A percentile compares a stretch with the other conserved stretches of the same genome.
Evolutionary conservation across 2,113 vertebrate genomes (phyloP).

Genomic region (Pseudorectes ferrugineus): DNA sequence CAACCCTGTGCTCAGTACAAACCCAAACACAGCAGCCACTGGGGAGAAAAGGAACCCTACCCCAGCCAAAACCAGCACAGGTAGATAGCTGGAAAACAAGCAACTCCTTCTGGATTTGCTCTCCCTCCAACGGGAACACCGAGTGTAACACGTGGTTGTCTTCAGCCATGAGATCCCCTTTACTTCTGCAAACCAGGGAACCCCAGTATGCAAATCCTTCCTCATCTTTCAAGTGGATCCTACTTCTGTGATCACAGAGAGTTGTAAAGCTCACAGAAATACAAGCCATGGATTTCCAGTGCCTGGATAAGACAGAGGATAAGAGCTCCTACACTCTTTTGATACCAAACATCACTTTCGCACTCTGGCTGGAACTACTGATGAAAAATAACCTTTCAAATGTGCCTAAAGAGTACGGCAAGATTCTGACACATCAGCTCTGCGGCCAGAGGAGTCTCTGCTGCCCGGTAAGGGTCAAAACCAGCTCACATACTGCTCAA

Average conservation of each 20-base stretch:
- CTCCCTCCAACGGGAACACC: accelerated
- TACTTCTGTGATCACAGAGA: background rate
- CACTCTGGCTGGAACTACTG: background rate
- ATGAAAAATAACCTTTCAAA: background rate
- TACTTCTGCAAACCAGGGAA: background rate
- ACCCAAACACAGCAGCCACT: background rate
- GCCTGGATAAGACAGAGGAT: background rate
- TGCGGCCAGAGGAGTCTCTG: background rate
- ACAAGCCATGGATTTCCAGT: background rate
- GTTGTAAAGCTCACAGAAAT: background rate
- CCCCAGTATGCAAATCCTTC: no score
- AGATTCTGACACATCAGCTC: background rate
- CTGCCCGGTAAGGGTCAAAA: background rate
- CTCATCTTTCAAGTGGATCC: background rate
- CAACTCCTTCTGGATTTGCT: background rate
- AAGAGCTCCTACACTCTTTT: background rate
- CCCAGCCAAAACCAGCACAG: background rate
- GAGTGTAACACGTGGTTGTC: background rate
- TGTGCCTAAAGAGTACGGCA: background rate
- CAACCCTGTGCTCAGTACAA: background rate
- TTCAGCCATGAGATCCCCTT: background rate
- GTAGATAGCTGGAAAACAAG: background rate
- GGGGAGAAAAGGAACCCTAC: background rate
- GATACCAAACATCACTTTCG: background rate
- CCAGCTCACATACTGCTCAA: background rate